phyloP scores from a whole-genome alignment of 2,797 vertebrate species.

The Pangasius sanitwongsei region DNA sequence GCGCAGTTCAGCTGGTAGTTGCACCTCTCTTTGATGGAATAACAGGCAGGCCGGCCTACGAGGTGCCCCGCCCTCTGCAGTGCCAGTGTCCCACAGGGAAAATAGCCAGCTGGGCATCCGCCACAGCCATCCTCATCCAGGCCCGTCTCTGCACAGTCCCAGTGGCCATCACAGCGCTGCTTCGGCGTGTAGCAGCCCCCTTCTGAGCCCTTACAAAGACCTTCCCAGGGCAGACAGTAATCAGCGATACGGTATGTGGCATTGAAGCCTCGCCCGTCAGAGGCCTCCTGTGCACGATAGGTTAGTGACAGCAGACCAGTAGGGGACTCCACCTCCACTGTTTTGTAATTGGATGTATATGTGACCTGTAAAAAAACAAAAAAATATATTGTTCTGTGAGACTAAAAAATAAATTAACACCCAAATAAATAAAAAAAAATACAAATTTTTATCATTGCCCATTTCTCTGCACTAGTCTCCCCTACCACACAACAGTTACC shows the following conservation, averaged over 20 bases:
- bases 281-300: conserved; percentile 70
- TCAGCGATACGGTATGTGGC: conserved; percentile 86
- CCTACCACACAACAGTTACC: background rate
- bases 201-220: conserved; percentile 79
- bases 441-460: background rate
- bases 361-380: conserved; percentile 75
- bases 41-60: conserved; percentile 74
- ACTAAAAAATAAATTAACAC: background rate
- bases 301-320: conserved; percentile 80
- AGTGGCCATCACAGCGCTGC: conserved; percentile 84
- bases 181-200: conserved; percentile 82
- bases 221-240: conserved; percentile 88
- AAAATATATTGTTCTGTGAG: background rate
- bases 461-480: background rate
- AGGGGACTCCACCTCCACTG: conserved; percentile 81
- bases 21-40: conserved; percentile 80
- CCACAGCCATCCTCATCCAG: conserved; percentile 83
- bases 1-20: conserved; percentile 91
- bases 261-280: conserved; percentile 80
- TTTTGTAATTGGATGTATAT: conserved; percentile 79
- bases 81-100: conserved; percentile 74
- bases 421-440: background rate
- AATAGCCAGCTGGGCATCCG: conserved; percentile 77
- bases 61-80: conserved; percentile 55
- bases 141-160: conserved; percentile 86